Conservation (phyloP, 1,140 invertebrate species). For the Schlechtendalia chinensis region DNA sequence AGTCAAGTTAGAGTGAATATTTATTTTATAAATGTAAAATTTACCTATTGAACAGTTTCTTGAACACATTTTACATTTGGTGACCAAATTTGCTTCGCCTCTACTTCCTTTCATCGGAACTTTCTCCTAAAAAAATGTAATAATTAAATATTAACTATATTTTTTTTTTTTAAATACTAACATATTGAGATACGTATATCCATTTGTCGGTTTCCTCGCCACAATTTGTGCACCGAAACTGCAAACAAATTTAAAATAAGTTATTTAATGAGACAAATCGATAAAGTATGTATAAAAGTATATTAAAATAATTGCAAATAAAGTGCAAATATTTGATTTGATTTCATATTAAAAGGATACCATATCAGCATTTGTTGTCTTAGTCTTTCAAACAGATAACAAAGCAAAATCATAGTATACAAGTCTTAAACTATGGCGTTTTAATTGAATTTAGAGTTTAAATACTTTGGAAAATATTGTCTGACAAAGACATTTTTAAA, state of each 20-base stretch:
- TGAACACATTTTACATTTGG: slow-evolving; percentile 42
- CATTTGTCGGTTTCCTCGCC: slow-evolving; percentile 39
- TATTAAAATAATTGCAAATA: no score
- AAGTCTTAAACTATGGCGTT: no score
- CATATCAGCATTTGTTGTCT: no score
- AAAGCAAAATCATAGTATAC: no score
- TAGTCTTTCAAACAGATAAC: no score
- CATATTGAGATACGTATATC: slow-evolving; percentile 32
- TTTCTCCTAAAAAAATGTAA: neutral
- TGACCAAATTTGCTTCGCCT: slow-evolving; percentile 31
- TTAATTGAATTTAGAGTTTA: no score
- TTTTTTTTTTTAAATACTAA: neutral
- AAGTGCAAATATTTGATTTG: no score
- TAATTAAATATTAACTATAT: slow-evolving; percentile 1
- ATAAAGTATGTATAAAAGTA: no score
- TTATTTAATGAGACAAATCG: neutral
- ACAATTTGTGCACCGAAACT: slow-evolving; percentile 46
- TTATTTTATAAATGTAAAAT: neutral
- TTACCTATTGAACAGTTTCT: slow-evolving; percentile 34
- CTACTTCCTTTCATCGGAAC: slow-evolving; percentile 34
- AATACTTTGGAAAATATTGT: no score
- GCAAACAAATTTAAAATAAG: neutral
- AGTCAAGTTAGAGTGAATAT: no score
- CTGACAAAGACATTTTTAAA: no score
- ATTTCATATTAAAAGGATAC: no score